A percentile compares a stretch with the other conserved stretches of the same genome.
Conservation (phyloP, 2,797 vertebrate species). For the Rhodeus uyekii region DNA sequence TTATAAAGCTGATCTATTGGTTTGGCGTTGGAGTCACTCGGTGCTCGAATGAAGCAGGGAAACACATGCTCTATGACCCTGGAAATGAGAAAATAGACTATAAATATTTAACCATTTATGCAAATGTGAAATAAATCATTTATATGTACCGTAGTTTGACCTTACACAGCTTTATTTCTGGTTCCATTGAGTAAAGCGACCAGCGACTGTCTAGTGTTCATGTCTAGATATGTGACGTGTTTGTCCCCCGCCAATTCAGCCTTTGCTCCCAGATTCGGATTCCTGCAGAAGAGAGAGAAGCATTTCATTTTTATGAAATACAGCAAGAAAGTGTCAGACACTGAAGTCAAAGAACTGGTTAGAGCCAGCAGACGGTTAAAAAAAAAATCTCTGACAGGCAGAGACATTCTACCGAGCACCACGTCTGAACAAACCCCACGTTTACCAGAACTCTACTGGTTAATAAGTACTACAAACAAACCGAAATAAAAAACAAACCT, state of each 20-base stretch:
- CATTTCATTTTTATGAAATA: too few relatives aligned
- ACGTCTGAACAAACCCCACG: too few relatives aligned
- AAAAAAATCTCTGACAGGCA: too few relatives aligned
- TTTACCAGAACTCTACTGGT: too few relatives aligned
- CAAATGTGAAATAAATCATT: too few relatives aligned
- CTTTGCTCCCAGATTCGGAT: slow-evolving; percentile 89
- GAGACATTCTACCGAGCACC: too few relatives aligned
- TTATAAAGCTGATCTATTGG: slow-evolving; percentile 83
- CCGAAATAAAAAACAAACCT: too few relatives aligned
- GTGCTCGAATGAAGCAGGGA: slow-evolving; percentile 89
- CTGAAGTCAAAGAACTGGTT: too few relatives aligned
- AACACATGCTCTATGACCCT: slow-evolving; percentile 84
- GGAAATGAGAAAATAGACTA: slow-evolving; percentile 53
- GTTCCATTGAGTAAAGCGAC: slow-evolving; percentile 81
- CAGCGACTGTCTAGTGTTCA: slow-evolving; percentile 75
- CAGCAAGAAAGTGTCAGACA: too few relatives aligned
- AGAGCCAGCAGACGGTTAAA: too few relatives aligned
- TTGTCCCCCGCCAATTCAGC: slow-evolving; percentile 90
- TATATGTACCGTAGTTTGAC: too few relatives aligned
- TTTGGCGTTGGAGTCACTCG: slow-evolving; percentile 89
- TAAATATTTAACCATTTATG: not conserved
- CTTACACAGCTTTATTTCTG: slow-evolving; percentile 81
- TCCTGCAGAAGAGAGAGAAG: slow-evolving; percentile 75
- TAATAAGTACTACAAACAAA: too few relatives aligned
- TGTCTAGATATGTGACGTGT: slow-evolving; percentile 80